Conservation (phyloP, 1,140 invertebrate genomes). For the Scaptomyza hsui region DNA sequence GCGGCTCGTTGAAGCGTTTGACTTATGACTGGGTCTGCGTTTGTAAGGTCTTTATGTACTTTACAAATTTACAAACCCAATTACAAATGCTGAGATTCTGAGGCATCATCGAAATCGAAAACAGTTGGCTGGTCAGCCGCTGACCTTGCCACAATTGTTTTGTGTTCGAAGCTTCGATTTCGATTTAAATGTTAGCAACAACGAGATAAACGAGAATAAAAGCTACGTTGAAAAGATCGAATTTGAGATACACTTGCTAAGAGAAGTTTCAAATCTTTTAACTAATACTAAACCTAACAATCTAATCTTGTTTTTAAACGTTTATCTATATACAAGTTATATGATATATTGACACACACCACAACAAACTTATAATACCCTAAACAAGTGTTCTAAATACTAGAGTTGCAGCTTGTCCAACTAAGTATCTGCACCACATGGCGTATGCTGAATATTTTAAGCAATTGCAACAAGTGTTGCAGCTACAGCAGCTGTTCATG, state of each 20-base stretch:
- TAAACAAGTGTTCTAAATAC: constrained; percentile 1
- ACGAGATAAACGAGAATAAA: not conserved
- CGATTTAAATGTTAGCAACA: constrained; percentile 8
- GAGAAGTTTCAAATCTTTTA: too few relatives aligned
- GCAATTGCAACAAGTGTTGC: constrained; percentile 10
- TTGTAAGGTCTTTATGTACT: not conserved
- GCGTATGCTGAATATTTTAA: constrained; percentile 45
- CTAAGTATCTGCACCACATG: constrained; percentile 37
- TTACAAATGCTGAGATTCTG: constrained; percentile 14
- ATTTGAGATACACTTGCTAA: not conserved
- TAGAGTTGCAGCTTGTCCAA: constrained; percentile 19
- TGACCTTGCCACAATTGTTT: constrained; percentile 13
- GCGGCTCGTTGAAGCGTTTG: constrained; percentile 1
- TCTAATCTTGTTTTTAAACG: too few relatives aligned
- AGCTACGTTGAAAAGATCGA: not conserved
- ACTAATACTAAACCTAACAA: too few relatives aligned
- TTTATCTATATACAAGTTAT: too few relatives aligned
- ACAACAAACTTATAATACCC: not conserved
- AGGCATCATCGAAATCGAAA: constrained; percentile 10
- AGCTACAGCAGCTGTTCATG: not conserved
- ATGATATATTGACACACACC: too few relatives aligned
- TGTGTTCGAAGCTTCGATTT: not conserved
- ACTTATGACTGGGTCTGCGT: not conserved
- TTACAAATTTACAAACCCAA: constrained; percentile 15
- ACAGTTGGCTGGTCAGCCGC: constrained; percentile 4